phyloP scores from a whole-genome alignment of 2,888 invertebrate genomes.

The Creontiades dilutus region DNA sequence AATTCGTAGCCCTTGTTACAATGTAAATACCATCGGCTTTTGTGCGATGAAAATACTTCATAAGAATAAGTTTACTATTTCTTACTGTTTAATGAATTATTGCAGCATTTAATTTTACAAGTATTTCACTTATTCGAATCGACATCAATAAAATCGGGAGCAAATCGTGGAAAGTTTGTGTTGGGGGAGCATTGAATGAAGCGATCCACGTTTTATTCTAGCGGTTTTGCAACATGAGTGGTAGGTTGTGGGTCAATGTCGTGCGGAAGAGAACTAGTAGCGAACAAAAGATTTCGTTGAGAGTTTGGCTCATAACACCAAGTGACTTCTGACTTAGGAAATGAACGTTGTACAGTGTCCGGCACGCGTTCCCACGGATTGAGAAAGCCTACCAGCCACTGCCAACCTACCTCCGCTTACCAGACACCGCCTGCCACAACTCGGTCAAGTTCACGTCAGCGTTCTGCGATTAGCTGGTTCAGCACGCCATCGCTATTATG shows the following conservation, averaged over 20 bases:
- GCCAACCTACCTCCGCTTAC: not conserved
- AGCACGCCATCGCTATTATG: conserved; percentile 23
- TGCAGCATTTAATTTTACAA: no score
- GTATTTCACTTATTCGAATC: no score
- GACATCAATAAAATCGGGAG: no score
- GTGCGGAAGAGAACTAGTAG: not conserved
- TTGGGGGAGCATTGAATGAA: no score
- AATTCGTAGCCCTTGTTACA: no score
- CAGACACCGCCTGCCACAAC: conserved; percentile 17
- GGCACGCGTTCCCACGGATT: conserved; percentile 28
- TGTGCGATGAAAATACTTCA: no score
- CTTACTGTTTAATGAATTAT: no score
- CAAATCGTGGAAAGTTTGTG: no score
- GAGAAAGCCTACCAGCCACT: not conserved
- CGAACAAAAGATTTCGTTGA: not conserved
- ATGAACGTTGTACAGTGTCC: not conserved
- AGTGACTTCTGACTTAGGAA: not conserved
- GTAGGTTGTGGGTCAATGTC: not conserved
- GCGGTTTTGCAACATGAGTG: no score
- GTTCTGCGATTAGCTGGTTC: not conserved
- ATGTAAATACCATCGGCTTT: no score
- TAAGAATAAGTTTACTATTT: no score
- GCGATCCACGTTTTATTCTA: no score
- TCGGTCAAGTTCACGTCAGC: conserved; percentile 37
- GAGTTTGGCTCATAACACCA: conserved; percentile 2